These are phyloP conservation scores for Colistium nudipinnis DNA, from an alignment of 2,113 vertebrate genomes.

Conservation along the genomic window DNA sequence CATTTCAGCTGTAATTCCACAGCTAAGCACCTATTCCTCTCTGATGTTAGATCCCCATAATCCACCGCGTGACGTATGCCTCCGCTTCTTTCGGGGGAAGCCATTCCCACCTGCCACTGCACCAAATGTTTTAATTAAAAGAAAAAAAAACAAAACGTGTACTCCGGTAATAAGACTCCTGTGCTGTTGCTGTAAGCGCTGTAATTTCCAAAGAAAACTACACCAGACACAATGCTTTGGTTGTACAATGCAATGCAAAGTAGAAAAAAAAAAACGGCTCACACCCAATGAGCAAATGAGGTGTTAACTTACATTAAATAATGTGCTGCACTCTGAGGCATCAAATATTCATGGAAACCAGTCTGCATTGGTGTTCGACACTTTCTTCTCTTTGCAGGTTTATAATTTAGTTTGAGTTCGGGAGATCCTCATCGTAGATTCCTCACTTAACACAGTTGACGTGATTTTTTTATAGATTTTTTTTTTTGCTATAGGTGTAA, in stretches of 20 bases:
- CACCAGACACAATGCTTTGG: conserved; percentile 15
- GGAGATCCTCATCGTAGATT: conserved; percentile 26
- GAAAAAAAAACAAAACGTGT: conserved; percentile 52
- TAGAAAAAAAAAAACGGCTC: conserved; percentile 28
- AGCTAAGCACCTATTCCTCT: conserved; percentile 80
- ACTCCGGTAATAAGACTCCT: conserved; percentile 47
- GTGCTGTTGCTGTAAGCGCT: conserved; percentile 14
- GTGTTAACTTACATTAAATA: conserved; percentile 61
- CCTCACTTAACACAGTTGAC: conserved; percentile 31
- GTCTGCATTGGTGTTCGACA: conserved; percentile 58
- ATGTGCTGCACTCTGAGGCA: conserved; percentile 62
- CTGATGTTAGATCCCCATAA: conserved; percentile 70
- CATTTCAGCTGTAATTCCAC: conserved; percentile 79
- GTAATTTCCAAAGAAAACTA: conserved; percentile 18
- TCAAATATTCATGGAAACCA: conserved; percentile 76
- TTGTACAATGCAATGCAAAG: conserved; percentile 1
- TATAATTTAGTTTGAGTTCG: conserved; percentile 60
- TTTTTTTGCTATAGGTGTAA: conserved; percentile 47
- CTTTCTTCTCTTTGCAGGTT: conserved; percentile 45
- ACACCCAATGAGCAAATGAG: conserved; percentile 38
- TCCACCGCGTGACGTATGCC: conserved; percentile 68
- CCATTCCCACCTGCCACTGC: conserved; percentile 54
- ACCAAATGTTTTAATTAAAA: conserved; percentile 75
- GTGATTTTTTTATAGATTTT: conserved; percentile 42
- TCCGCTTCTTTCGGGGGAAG: conserved; percentile 60